Conservation (phyloP, 2,888 invertebrate species). For the Maniola hyperantus region DNA sequence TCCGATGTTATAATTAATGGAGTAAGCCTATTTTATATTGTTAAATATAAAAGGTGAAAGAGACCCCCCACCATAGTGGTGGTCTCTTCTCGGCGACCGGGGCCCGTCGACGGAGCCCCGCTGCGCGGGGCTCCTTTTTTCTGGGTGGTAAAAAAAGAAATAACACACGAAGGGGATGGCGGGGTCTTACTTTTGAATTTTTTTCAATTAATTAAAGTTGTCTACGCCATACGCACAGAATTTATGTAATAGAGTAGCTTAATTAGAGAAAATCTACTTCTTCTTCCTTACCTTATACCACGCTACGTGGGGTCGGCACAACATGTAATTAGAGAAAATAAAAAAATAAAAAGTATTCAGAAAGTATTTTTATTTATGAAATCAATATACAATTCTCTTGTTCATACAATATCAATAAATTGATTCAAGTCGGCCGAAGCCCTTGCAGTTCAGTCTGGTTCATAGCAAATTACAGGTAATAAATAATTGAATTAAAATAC, state of each 20-base stretch:
- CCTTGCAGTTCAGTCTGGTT: slow-evolving; percentile 61
- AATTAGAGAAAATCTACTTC: background rate
- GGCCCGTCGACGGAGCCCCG: too few relatives aligned
- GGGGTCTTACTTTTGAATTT: too few relatives aligned
- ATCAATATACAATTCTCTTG: slow-evolving; percentile 79
- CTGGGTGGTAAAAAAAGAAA: too few relatives aligned
- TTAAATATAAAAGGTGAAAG: too few relatives aligned
- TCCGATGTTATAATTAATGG: too few relatives aligned
- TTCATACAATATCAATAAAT: slow-evolving; percentile 72
- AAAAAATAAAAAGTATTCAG: slow-evolving; percentile 49
- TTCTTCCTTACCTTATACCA: too few relatives aligned
- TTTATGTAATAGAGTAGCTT: background rate
- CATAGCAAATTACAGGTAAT: slow-evolving; percentile 33
- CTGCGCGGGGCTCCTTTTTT: too few relatives aligned
- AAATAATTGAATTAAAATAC: slow-evolving; percentile 33
- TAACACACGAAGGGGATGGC: too few relatives aligned
- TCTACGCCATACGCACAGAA: background rate
- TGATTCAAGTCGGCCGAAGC: slow-evolving; percentile 62
- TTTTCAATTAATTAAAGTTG: background rate
- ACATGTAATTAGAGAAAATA: slow-evolving; percentile 51
- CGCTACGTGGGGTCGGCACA: too few relatives aligned
- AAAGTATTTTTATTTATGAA: slow-evolving; percentile 80
- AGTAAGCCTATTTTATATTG: too few relatives aligned
- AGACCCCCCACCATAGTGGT: too few relatives aligned
- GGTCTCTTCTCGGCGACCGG: too few relatives aligned